Evolutionary conservation across 23 tunicate species (phyloP), one percentile per base, ranked within the genome.

Genomic region (Halocynthia aurantium): DNA sequence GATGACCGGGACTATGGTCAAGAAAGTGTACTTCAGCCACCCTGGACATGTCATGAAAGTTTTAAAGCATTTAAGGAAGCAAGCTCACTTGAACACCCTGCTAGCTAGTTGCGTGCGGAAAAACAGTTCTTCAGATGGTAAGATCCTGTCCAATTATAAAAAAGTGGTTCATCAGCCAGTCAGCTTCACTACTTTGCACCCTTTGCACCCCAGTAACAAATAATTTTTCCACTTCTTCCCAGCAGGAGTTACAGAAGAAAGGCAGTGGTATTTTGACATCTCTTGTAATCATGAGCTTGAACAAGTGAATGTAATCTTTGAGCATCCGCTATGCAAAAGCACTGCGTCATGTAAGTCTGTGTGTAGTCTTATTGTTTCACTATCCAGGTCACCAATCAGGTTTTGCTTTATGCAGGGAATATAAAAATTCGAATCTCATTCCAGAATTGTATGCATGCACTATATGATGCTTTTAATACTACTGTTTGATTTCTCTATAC

Each of bases 321-420:
- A 84, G 72, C 96, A 89, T 76, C 96, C 96, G 0, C 6, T 70
- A 18, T 84, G 79, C 10, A 83, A 58, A 21, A 78, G 89, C 54
- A 84, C 88, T 19, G 96, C 88, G 44, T 89, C 71, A 62, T 87
- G 96, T 84, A 61, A 71, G 94, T 77, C n/a, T n/a, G 7, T 15
- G 64, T 60, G n/a, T 15, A 15, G 64, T 17, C 4, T 2, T 60
- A 2, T 15, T 17, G 17, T 15, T 15, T 60, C 17, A 4, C 64
- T 17, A 4, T 60, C 44, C 44, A 31, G 44, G 44, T 31, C 44
- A 31, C 44, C 44, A 31, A 31, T 31, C 44, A 31, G 44, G 44
- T 31, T 31, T 31, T 31, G 4, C 44, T 31, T 31, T 31, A 31
- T 31, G 44, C 4, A 31, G 44, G 44, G 1, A 4, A 31, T 72